Evolutionary conservation across 2,797 vertebrate genomes (phyloP).

Genomic region (Brotula barbata): DNA sequence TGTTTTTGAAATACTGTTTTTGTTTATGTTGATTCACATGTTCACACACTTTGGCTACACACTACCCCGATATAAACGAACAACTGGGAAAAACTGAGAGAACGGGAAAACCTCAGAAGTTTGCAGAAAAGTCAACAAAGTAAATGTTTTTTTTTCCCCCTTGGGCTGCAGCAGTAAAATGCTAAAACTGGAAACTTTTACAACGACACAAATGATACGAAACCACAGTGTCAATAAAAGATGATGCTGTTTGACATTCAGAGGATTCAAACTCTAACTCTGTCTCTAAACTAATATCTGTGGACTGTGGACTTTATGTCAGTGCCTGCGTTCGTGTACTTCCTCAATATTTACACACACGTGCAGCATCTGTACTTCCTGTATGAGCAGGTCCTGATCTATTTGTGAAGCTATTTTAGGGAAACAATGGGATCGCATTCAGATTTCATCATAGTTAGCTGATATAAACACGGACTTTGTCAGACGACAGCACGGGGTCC

Average conservation of each 20-base stretch:
- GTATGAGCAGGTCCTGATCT: slow-evolving; percentile 18
- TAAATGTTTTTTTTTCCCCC: neutral
- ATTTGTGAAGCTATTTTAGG: slow-evolving; percentile 51
- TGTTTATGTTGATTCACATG: too few relatives aligned
- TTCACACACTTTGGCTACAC: too few relatives aligned
- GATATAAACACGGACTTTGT: slow-evolving; percentile 30
- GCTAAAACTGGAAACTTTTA: slow-evolving; percentile 1
- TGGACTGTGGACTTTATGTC: slow-evolving; percentile 15
- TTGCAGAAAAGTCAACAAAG: neutral
- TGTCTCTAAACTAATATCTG: slow-evolving; percentile 52
- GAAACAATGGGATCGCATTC: slow-evolving; percentile 41
- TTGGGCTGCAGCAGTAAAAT: neutral
- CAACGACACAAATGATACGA: too few relatives aligned
- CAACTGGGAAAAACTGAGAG: too few relatives aligned
- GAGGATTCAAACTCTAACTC: too few relatives aligned
- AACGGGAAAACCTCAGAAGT: too few relatives aligned
- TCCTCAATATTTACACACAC: slow-evolving; percentile 20
- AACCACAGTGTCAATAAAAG: too few relatives aligned
- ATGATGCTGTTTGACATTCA: too few relatives aligned
- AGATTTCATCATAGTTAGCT: slow-evolving; percentile 37
- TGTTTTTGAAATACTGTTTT: too few relatives aligned
- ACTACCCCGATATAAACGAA: too few relatives aligned
- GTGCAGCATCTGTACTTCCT: slow-evolving; percentile 40
- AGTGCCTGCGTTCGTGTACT: neutral
- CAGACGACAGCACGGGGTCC: slow-evolving; percentile 55